Evolutionary conservation across 1,140 invertebrate species (phyloP).

Genomic region (Heliconius nattereri): DNA sequence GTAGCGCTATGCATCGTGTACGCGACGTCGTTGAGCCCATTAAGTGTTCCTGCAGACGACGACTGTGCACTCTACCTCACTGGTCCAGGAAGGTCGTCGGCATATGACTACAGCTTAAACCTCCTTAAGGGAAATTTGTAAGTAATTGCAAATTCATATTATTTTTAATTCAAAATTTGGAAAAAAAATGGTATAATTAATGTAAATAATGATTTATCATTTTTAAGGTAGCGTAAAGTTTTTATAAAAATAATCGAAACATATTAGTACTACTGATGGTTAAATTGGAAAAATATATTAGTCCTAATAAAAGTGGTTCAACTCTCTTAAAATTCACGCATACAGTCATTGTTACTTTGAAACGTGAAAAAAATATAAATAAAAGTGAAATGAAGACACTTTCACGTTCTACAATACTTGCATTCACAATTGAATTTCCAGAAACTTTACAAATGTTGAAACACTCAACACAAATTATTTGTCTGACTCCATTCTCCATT

Average conservation of each 20-base stretch:
- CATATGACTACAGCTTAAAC: conserved; percentile 92
- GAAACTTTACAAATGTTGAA: not conserved
- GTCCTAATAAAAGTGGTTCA: no score
- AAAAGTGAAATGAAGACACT: conserved; percentile 1
- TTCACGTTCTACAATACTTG: not conserved
- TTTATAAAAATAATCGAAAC: no score
- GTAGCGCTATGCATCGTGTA: conserved; percentile 63
- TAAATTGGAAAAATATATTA: no score
- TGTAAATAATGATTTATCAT: no score
- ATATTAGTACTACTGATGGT: no score
- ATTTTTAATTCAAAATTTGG: no score
- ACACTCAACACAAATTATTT: no score
- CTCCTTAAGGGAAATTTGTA: conserved; percentile 85
- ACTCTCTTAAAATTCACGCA: not conserved
- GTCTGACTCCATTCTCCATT: no score
- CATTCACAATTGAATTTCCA: not conserved
- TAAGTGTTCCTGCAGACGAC: conserved; percentile 72
- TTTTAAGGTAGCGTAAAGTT: no score
- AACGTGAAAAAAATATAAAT: conserved; percentile 12
- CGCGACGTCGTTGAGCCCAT: conserved; percentile 54
- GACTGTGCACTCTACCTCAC: conserved; percentile 90
- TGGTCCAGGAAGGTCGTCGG: conserved; percentile 87
- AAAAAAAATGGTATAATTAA: no score
- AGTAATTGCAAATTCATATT: conserved; percentile 43
- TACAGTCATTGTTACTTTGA: not conserved